A percentile compares a stretch with the other conserved stretches of the same genome.
phyloP scores from a whole-genome alignment of 2,797 vertebrate genomes.

The Darevskia nairensis region DNA sequence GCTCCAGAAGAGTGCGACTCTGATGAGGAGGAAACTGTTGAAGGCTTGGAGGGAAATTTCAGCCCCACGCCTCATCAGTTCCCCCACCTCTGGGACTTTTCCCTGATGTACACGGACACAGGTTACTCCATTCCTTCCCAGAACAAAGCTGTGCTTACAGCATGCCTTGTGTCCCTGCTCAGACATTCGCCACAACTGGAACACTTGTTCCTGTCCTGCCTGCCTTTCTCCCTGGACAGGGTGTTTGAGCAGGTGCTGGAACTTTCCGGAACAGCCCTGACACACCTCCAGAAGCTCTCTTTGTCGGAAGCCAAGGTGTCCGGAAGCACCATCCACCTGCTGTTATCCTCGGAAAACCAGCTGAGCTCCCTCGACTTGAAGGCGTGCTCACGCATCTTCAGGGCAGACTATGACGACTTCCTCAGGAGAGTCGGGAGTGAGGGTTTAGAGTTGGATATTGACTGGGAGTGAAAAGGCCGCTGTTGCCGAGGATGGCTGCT shows the following conservation, averaged over 20 bases:
- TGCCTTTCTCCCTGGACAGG: conserved; percentile 79
- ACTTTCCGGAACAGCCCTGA: accelerated
- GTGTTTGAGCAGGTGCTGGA: conserved; percentile 58
- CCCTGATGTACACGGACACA: conserved; percentile 9
- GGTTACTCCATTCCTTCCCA: neutral
- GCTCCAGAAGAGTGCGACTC: neutral
- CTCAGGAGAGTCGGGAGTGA: conserved; percentile 30
- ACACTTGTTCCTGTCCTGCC: conserved; percentile 74
- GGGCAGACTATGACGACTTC: conserved; percentile 62
- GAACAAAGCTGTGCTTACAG: conserved; percentile 69
- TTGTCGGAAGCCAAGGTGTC: conserved; percentile 60
- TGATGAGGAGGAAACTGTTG: accelerated
- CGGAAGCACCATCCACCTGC: neutral
- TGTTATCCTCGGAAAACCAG: conserved; percentile 52
- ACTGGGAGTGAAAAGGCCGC: conserved; percentile 55
- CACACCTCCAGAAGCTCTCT: conserved; percentile 46
- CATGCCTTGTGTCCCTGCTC: conserved; percentile 76
- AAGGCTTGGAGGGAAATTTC: neutral
- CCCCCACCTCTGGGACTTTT: conserved; percentile 53
- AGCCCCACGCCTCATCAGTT: neutral
- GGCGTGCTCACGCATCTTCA: conserved; percentile 62
- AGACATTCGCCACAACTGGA: conserved; percentile 71
- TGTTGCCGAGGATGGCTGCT: too few species aligned
- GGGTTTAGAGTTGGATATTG: conserved; percentile 50
- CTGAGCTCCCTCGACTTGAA: conserved; percentile 61